Percentiles rank a stretch among this genome's conserved stretches.
These are phyloP conservation scores for Danio albolineatus DNA, from an alignment of 2,797 vertebrate species.

Conservation along the genomic window DNA sequence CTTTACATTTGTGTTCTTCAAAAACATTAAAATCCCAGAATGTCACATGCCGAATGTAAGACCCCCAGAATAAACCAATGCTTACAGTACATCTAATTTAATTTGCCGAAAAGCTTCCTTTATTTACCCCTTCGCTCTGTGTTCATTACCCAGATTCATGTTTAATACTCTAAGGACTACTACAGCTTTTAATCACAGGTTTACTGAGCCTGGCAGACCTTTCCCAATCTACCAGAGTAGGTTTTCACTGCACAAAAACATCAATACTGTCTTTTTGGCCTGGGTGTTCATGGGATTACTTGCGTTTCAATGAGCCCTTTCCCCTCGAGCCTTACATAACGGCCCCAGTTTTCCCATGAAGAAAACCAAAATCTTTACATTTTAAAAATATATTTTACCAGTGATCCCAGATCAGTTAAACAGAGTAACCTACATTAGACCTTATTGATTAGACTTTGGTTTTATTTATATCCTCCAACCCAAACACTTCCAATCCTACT, in stretches of 20 bases:
- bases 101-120: conserved; percentile 48
- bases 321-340: conserved; percentile 43
- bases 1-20: neutral
- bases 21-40: neutral
- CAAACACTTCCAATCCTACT: neutral
- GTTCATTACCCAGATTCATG: conserved; percentile 47
- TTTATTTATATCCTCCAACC: conserved; percentile 11
- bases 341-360: neutral
- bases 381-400: neutral
- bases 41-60: neutral
- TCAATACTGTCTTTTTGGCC: conserved; percentile 65
- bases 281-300: conserved; percentile 40
- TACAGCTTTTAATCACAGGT: conserved; percentile 68
- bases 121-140: conserved; percentile 34
- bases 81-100: conserved; percentile 21
- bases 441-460: neutral
- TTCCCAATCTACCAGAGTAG: conserved; percentile 76
- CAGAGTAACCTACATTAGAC: neutral
- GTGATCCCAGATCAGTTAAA: neutral
- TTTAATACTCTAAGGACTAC: conserved; percentile 55
- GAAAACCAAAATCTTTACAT: neutral
- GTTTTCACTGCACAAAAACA: conserved; percentile 66
- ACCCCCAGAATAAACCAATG: conserved; percentile 19
- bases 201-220: conserved; percentile 72
- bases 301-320: conserved; percentile 43